Evolutionary conservation across 2,888 invertebrate species (phyloP), one percentile per base, ranked within the genome.

Genomic region (Drosophila yooni): DNA sequence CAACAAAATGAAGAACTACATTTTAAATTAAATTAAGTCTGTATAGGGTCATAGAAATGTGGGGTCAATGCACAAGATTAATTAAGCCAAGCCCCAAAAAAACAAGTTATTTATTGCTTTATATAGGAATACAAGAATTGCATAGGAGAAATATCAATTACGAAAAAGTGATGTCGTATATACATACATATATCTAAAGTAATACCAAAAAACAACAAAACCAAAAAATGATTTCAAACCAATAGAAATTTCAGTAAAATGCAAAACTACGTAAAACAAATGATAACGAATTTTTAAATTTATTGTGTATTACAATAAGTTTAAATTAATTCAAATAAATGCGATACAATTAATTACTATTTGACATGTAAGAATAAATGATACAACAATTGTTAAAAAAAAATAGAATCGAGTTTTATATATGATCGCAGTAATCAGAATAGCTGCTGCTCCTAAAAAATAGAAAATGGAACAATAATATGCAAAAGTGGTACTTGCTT

Each of bases 111-210:
- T 91, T 91, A 91, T 91, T 91, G 91, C 89, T 89, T 91, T 88
- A 91, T 90, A 84, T 91, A 91, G 89, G 88, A 80, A 86, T 88
- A 88, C 82, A 86, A 76, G 64, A 91, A 88, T 87, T 84, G 77
- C 82, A 89, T 87, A 89, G 81, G 84, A 88, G 88, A 87, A 84
- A 85, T 90, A 90, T 84, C 83, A 91, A 89, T 91, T 91, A 91
- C 83, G 90, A 76, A 90, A 91, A 91, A 81, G 91, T 91, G 91
- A 91, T 91, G 92, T 91, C 92, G 91, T 91, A 91, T 91, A 79
- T 79, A 79, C 78, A 81, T 81, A 79, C 68, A 91, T 91, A 91
- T 91, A 90, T 90, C 88, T 91, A 91, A 81, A 71, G 64, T 68
- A 78, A 78, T 62, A 77, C 62, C 48, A 67, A 71, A 76, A 58